Evolutionary conservation across 2,888 invertebrate genomes (phyloP).

Genomic region (Oscheius sp.): DNA sequence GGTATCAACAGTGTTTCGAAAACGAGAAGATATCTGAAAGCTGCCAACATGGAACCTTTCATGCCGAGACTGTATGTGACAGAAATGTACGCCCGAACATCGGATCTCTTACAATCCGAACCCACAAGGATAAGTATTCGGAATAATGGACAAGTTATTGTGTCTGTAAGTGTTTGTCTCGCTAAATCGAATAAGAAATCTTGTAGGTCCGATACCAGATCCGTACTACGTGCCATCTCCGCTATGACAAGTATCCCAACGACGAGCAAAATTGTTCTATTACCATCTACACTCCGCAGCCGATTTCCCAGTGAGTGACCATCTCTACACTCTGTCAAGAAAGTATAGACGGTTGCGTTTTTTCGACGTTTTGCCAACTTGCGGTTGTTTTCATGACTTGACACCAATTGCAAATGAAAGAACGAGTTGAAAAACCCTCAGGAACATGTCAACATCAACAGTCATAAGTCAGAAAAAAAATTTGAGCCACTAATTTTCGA

Average conservation of each 20-base stretch:
- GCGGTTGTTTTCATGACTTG: no score
- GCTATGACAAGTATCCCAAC: conserved; percentile 20
- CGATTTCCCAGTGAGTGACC: conserved; percentile 15
- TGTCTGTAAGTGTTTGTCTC: conserved; percentile 1
- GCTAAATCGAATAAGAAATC: neutral
- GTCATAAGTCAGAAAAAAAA: no score
- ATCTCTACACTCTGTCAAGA: no score
- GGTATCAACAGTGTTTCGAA: conserved; percentile 1
- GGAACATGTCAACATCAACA: no score
- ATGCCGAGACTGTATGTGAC: conserved; percentile 24
- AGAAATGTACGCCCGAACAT: conserved; percentile 8
- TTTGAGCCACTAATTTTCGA: no score
- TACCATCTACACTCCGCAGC: conserved; percentile 8
- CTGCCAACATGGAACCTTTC: conserved; percentile 11
- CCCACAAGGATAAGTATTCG: neutral
- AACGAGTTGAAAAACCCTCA: no score
- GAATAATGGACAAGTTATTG: neutral
- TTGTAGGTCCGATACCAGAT: conserved; percentile 10
- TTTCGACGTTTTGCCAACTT: no score
- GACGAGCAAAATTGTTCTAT: conserved; percentile 32
- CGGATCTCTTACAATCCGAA: neutral
- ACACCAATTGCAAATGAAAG: no score
- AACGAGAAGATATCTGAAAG: conserved; percentile 1
- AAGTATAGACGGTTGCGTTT: no score
- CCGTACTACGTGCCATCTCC: conserved; percentile 23